Percentiles rank a stretch among this genome's conserved stretches.
Conservation (phyloP, 2,888 invertebrate species). For the Tinea pellionella region DNA sequence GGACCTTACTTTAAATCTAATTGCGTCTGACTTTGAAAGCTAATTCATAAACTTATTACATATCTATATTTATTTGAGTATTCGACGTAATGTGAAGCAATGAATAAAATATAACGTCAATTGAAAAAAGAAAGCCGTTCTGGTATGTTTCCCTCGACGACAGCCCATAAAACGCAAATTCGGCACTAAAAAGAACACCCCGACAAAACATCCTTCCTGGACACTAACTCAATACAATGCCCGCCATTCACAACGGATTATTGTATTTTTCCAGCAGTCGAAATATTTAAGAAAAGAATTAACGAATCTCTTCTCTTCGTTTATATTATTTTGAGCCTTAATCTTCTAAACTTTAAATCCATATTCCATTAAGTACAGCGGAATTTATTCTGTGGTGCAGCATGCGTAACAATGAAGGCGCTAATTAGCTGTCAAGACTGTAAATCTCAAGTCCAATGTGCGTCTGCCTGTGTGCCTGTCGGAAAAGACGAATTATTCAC, state of each 20-base stretch:
- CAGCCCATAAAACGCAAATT: constrained; percentile 67
- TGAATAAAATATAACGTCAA: constrained; percentile 13
- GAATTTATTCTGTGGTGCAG: neutral
- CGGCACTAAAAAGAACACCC: constrained; percentile 64
- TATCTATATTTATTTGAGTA: neutral
- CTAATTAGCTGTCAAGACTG: constrained; percentile 67
- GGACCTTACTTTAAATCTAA: constrained; percentile 44
- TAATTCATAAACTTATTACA: neutral
- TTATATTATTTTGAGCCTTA: constrained; percentile 35
- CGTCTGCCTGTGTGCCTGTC: constrained; percentile 22
- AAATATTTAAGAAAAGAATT: constrained; percentile 62
- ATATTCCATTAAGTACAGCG: neutral
- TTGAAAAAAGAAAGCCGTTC: constrained; percentile 11
- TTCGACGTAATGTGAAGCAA: neutral
- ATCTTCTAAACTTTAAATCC: constrained; percentile 15
- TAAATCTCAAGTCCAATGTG: constrained; percentile 40
- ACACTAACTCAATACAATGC: constrained; percentile 66
- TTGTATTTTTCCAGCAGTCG: constrained; percentile 64
- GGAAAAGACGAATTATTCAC: constrained; percentile 55
- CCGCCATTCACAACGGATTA: constrained; percentile 59
- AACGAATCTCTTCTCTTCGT: constrained; percentile 39
- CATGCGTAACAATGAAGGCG: constrained; percentile 51
- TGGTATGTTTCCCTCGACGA: constrained; percentile 40
- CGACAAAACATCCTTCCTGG: constrained; percentile 65
- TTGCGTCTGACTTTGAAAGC: constrained; percentile 12